Conservation (phyloP, 2,113 vertebrate species). For the Harpagus bidentatus region DNA sequence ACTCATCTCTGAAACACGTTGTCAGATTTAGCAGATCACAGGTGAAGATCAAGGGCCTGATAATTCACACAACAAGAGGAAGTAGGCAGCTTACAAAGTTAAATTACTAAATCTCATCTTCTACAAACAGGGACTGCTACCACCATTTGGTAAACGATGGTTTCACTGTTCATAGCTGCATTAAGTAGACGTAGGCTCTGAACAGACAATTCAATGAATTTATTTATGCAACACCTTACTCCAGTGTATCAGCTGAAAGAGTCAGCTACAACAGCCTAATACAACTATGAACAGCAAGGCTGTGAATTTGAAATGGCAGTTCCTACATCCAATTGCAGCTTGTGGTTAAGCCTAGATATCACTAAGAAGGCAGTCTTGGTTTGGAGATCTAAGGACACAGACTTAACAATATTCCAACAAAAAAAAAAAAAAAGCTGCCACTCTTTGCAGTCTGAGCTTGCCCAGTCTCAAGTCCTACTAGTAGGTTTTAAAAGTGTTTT, state of each 20-base stretch:
- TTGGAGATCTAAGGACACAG: background rate
- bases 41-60: background rate
- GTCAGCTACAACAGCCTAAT: background rate
- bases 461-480: background rate
- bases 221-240: background rate
- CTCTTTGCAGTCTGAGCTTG: background rate
- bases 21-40: background rate
- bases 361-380: no score
- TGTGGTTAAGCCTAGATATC: background rate
- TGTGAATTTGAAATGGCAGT: background rate
- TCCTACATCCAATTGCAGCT: background rate
- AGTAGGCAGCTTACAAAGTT: background rate
- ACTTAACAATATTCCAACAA: background rate
- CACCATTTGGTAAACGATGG: rapidly evolving
- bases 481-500: background rate
- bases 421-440: background rate
- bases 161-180: background rate
- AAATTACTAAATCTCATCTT: background rate
- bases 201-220: background rate
- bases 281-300: background rate
- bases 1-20: background rate
- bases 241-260: background rate
- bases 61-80: background rate
- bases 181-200: background rate
- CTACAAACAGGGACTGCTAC: background rate